A percentile compares a stretch with the other conserved stretches of the same genome.
These are phyloP conservation scores for Acestrorhynchus altus DNA, from an alignment of 2,797 vertebrate genomes.

Conservation along the genomic window DNA sequence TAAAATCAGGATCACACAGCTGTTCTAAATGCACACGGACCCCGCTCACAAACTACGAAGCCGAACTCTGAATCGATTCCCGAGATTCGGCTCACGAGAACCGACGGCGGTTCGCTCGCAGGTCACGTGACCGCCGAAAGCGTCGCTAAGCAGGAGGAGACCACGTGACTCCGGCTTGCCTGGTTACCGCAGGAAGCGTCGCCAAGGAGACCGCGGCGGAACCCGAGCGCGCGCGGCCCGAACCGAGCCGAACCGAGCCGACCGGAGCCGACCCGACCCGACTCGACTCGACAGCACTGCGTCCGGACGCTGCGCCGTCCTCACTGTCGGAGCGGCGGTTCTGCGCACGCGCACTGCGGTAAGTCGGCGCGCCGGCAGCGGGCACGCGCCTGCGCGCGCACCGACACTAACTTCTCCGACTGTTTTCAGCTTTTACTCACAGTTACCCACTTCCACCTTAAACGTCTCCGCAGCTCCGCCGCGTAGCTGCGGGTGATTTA, in stretches of 20 bases:
- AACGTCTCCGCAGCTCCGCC: neutral
- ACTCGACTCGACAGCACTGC: no score
- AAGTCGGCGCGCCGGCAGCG: slow-evolving; percentile 15
- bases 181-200: slow-evolving; percentile 52
- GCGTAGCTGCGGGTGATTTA: neutral
- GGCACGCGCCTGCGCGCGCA: no score
- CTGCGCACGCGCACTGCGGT: neutral
- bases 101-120: no score
- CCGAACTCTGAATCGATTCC: no score
- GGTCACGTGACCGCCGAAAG: neutral
- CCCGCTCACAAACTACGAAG: no score
- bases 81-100: no score
- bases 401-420: no score
- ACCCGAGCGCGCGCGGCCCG: neutral
- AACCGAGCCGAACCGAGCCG: no score
- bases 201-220: slow-evolving; percentile 18
- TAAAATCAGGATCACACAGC: no score
- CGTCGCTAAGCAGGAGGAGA: slow-evolving; percentile 2
- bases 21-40: no score
- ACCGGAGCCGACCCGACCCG: no score
- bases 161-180: slow-evolving; percentile 67
- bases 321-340: no score
- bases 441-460: neutral
- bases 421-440: slow-evolving; percentile 14
- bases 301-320: neutral